phyloP scores from a whole-genome alignment of 2,888 invertebrate genomes.

The Druceiella hillmani region DNA sequence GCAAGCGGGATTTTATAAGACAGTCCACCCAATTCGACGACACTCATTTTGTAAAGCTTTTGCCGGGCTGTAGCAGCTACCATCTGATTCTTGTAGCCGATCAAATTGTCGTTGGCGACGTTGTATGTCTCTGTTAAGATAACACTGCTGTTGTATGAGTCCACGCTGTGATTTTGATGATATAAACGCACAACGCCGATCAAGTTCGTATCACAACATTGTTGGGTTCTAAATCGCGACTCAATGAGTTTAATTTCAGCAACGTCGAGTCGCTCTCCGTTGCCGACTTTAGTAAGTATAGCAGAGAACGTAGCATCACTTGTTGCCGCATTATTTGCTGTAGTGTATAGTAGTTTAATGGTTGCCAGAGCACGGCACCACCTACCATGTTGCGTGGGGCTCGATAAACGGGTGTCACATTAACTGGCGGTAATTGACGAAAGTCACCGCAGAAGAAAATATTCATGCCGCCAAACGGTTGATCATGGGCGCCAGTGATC shows the following conservation, averaged over 20 bases:
- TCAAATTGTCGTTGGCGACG: too few species aligned
- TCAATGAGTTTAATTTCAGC: conserved; percentile 4
- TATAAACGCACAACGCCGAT: too few species aligned
- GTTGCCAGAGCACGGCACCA: conserved; percentile 4
- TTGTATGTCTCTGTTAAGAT: too few species aligned
- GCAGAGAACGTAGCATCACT: conserved; percentile 2
- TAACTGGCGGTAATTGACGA: conserved; percentile 1
- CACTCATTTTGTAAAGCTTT: conserved; percentile 3
- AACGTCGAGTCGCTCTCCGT: conserved; percentile 1
- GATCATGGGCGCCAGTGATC: too few species aligned
- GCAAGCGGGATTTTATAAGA: conserved; percentile 14
- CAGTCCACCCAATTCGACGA: conserved; percentile 15
- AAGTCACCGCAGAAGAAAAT: conserved; percentile 2
- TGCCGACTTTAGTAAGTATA: conserved; percentile 8
- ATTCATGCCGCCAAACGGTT: not conserved
- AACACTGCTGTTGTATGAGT: too few species aligned
- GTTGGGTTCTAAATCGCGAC: too few species aligned
- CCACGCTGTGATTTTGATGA: too few species aligned
- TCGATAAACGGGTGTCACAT: too few species aligned
- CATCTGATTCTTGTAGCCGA: too few species aligned
- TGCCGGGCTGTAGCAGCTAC: too few species aligned
- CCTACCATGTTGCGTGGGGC: too few species aligned
- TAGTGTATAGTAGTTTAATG: conserved; percentile 2
- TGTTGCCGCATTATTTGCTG: conserved; percentile 8
- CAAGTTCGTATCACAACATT: too few species aligned